phyloP scores from a whole-genome alignment of 1,140 invertebrate genomes.

The Pissodes strobi region DNA sequence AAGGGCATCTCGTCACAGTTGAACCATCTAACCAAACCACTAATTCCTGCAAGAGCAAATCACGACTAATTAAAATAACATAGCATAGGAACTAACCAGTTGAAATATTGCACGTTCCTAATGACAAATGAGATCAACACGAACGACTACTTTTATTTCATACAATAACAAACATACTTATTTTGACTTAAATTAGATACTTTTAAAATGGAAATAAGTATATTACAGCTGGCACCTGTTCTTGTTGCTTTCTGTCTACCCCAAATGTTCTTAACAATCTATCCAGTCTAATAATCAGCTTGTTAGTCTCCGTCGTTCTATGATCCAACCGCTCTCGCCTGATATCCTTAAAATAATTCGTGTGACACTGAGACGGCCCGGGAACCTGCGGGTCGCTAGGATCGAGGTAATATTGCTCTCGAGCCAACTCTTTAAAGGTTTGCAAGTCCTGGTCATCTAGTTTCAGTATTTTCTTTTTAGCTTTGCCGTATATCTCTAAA shows the following conservation, averaged over 20 bases:
- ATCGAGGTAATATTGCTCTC: conserved; percentile 46
- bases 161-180: too few relatives aligned
- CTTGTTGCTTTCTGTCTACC: conserved; percentile 80
- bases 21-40: conserved; percentile 94
- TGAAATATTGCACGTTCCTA: too few relatives aligned
- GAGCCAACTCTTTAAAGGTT: conserved; percentile 59
- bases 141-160: too few relatives aligned
- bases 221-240: conserved; percentile 55
- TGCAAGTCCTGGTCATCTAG: conserved; percentile 70
- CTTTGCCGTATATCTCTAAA: conserved; percentile 82
- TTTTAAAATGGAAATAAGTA: too few relatives aligned
- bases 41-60: conserved; percentile 63
- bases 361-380: conserved; percentile 70
- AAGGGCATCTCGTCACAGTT: conserved; percentile 87
- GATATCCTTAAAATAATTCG: conserved; percentile 78
- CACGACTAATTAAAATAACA: too few relatives aligned
- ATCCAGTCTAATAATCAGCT: conserved; percentile 90
- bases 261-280: conserved; percentile 83
- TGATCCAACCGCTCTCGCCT: conserved; percentile 71
- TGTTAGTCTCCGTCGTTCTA: conserved; percentile 93
- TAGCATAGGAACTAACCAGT: too few relatives aligned
- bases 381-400: conserved; percentile 66
- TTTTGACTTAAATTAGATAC: too few relatives aligned
- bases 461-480: conserved; percentile 86
- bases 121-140: too few relatives aligned